Evolutionary conservation across 30 jellyfish, hydroid and myxozoan species (phyloP).

Genomic region (Cassiopea xamachana): DNA sequence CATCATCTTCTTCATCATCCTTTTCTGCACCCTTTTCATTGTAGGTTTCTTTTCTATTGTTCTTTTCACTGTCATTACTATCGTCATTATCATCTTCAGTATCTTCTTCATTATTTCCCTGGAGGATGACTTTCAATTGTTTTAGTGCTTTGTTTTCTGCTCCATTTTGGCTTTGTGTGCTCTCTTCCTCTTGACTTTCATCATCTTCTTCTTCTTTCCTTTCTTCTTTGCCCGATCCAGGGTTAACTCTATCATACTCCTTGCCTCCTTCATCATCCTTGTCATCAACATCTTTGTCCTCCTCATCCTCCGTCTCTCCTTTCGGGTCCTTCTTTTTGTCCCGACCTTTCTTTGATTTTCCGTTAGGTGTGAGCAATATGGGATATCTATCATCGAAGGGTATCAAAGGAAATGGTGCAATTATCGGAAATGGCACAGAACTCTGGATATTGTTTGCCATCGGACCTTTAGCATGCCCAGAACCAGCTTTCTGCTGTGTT

Average conservation of each 20-base stretch:
- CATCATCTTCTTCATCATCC: neutral
- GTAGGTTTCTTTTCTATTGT: constrained; percentile 3
- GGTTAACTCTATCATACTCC: constrained; percentile 34
- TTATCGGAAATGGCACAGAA: constrained; percentile 78
- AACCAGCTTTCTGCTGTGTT: constrained; percentile 69
- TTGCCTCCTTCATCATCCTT: constrained; percentile 60
- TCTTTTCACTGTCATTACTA: constrained; percentile 1
- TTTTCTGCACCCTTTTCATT: neutral
- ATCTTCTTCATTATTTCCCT: neutral
- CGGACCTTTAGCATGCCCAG: constrained; percentile 91
- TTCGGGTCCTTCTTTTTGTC: constrained; percentile 73
- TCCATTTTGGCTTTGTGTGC: neutral
- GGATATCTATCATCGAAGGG: constrained; percentile 77
- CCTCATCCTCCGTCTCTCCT: constrained; percentile 76
- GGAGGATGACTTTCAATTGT: neutral
- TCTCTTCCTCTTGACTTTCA: constrained; percentile 1
- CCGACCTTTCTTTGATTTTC: constrained; percentile 65
- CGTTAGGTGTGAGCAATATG: constrained; percentile 45
- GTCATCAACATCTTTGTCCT: constrained; percentile 70
- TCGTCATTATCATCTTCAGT: neutral
- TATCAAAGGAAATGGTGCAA: constrained; percentile 87
- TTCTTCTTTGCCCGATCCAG: neutral
- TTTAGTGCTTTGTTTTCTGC: neutral
- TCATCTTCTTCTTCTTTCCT: neutral
- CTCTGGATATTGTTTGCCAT: constrained; percentile 70